Conservation (phyloP, 2,797 vertebrate species). For the Morus bassanus region DNA sequence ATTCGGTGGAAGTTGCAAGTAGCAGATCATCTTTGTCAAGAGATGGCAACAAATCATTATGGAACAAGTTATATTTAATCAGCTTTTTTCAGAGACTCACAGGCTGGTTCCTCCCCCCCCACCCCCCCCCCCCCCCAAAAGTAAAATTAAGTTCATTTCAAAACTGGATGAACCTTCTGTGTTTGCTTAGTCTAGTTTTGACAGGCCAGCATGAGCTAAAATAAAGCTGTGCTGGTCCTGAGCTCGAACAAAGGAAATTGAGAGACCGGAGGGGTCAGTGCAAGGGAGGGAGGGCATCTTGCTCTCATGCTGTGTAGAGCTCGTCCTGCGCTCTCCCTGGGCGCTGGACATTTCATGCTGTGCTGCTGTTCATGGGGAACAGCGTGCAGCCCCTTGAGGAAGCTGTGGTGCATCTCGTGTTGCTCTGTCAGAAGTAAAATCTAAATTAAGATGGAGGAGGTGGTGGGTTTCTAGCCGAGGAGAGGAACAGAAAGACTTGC, state of each 20-base stretch:
- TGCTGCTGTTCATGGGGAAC: background rate
- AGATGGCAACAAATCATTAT: slow-evolving; percentile 56
- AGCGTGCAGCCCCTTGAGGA: background rate
- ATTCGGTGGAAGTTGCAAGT: slow-evolving; percentile 57
- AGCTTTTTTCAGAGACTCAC: slow-evolving; percentile 1
- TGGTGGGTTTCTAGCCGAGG: background rate
- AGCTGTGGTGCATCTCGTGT: background rate
- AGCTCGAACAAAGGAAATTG: background rate
- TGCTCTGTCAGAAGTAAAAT: background rate
- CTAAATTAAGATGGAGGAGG: slow-evolving; percentile 28
- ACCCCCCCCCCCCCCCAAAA: background rate
- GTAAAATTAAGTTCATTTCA: slow-evolving; percentile 42
- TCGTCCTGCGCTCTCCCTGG: accelerated
- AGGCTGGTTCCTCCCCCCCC: background rate
- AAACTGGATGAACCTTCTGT: background rate
- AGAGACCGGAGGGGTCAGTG: background rate
- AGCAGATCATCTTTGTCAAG: slow-evolving; percentile 53
- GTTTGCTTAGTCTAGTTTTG: background rate
- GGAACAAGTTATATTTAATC: slow-evolving; percentile 57
- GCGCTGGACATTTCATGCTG: background rate
- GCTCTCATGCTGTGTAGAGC: accelerated
- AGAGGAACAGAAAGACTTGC: background rate
- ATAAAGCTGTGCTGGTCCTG: background rate
- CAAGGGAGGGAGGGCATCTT: background rate
- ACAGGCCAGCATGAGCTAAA: background rate